Base-by-base conservation (phyloP, 2,888 invertebrate species). In the Frankliniella fusca region DNA sequence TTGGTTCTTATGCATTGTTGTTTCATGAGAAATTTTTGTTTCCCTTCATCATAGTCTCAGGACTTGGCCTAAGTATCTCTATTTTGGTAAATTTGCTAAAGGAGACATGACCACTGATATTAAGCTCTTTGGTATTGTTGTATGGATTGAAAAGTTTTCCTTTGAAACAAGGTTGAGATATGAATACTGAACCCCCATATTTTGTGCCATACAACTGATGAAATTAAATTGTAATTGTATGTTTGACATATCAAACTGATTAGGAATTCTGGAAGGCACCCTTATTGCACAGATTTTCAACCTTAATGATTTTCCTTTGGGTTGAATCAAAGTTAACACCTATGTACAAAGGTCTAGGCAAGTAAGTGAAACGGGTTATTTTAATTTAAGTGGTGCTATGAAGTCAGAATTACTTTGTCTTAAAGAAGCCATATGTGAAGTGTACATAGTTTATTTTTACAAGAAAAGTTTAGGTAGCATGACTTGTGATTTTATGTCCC, bases 371-470 rank as follows among this genome's bases (percentile, higher is more conserved):
- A 76, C 70, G 70, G 70, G 70, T 76, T 76, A 76, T 27, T 76
- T 76, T 76, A 76, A 76, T 76, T n/a, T 76, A 76, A 76, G 70
- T 76, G n/a, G 70, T 76, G 70, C 27, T 76, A 76, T 23, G 27
- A 76, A 76, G 70, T 76, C 70, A 76, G 27, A 76, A 27, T 12
- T 76, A 76, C 70, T 23, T 76, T 23, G 12, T 8, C 23, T 9
- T 76, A 23, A 76, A 23, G 70, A 76, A 76, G 70, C 70, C 70
- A 76, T 76, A 27, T 76, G 70, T 76, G 70, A 76, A 76, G 27
- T 76, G 70, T 76, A 76, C 27, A 76, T 76, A 76, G 27, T 27
- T 76, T 76, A 76, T 76, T 76, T 76, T 76, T 76, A 76, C 70
- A 76, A 38, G 38, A 38, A 38, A 38, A 38, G 5, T 38, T 38